phyloP scores from a whole-genome alignment of 2,797 vertebrate genomes.

The Sylvilagus floridanus region DNA sequence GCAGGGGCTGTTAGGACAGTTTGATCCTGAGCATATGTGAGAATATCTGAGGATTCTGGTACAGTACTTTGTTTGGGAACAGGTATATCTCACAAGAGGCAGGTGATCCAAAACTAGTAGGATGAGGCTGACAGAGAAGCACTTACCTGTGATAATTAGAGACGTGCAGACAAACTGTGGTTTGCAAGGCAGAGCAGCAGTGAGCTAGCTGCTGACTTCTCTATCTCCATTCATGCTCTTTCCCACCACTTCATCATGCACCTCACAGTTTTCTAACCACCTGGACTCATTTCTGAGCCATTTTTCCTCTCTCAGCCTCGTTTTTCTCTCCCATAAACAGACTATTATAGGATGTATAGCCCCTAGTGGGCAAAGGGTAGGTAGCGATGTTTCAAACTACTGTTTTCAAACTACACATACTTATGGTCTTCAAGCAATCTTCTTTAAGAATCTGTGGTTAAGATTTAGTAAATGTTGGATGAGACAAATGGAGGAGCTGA shows the following conservation, averaged over 20 bases:
- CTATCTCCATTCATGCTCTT: too few relatives aligned
- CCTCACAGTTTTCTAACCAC: too few relatives aligned
- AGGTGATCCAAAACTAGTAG: not conserved
- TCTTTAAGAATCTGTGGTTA: not conserved
- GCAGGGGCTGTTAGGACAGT: not conserved
- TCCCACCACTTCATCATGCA: too few relatives aligned
- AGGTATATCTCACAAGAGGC: not conserved
- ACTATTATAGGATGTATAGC: not conserved
- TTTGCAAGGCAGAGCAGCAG: too few relatives aligned
- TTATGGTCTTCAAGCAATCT: not conserved
- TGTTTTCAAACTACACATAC: not conserved
- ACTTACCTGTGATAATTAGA: not conserved
- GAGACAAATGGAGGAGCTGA: not conserved
- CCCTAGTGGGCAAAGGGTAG: not conserved
- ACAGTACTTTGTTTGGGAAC: not conserved
- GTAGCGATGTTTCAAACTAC: not conserved
- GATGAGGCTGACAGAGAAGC: not conserved
- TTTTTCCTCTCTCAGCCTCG: not conserved
- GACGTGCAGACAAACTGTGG: too few relatives aligned
- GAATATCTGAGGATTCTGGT: not conserved
- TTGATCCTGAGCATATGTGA: not conserved
- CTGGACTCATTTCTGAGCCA: not conserved
- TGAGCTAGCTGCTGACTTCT: too few relatives aligned
- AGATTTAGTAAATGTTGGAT: not conserved
- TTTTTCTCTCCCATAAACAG: not conserved